Percentiles rank a stretch among this genome's conserved stretches.
Conservation (phyloP, 1,140 invertebrate genomes). For the Hylaeus anthracinus region DNA sequence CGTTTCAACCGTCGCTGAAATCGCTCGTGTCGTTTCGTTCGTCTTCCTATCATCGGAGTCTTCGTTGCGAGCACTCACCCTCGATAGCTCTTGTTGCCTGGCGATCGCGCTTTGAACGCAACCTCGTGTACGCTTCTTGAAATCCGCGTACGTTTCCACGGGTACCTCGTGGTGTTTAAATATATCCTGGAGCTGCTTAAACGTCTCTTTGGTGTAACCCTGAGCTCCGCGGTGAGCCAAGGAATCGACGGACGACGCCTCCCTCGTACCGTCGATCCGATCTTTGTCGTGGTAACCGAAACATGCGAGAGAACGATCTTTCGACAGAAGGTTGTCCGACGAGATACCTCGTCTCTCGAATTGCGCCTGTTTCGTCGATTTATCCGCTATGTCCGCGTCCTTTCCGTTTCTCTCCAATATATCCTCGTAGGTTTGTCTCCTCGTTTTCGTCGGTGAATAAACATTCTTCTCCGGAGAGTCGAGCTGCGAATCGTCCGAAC, state of each 20-base stretch:
- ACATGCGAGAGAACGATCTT: constrained; percentile 33
- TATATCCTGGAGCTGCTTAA: constrained; percentile 73
- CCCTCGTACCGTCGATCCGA: constrained; percentile 27
- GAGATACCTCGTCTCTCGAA: constrained; percentile 73
- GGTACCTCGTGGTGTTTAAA: constrained; percentile 74
- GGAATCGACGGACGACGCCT: constrained; percentile 47
- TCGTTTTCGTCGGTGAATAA: constrained; percentile 68
- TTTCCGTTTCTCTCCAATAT: constrained; percentile 68
- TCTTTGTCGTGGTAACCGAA: background rate
- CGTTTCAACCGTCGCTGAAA: background rate
- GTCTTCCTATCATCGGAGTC: background rate
- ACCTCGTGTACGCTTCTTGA: constrained; percentile 70
- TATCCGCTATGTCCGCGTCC: constrained; percentile 37
- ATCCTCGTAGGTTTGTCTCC: constrained; percentile 70
- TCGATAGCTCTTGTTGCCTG: constrained; percentile 43
- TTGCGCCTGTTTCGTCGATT: constrained; percentile 32
- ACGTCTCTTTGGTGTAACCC: constrained; percentile 63
- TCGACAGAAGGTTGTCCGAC: constrained; percentile 72
- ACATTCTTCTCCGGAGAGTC: constrained; percentile 21
- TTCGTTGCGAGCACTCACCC: background rate
- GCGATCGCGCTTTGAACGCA: constrained; percentile 27
- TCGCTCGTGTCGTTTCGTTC: background rate
- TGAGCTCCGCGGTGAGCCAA: constrained; percentile 3
- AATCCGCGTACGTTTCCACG: constrained; percentile 75
- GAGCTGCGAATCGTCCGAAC: constrained; percentile 32